Base-by-base conservation (phyloP, 1,140 invertebrate genomes). In the Gryllus bimaculatus region DNA sequence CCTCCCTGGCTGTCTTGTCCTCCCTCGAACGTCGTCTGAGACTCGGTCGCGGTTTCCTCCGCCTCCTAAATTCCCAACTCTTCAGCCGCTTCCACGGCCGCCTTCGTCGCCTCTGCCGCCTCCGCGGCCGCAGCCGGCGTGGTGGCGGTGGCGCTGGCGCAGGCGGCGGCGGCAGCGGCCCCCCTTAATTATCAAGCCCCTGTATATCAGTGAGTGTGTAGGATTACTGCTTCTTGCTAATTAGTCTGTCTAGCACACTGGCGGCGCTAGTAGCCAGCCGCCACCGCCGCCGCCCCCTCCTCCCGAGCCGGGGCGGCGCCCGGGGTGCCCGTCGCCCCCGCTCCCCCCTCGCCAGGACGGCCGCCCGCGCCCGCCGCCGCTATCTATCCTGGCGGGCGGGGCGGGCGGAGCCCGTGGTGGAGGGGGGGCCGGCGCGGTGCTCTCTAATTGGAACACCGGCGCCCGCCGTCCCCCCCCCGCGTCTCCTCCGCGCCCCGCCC, bases 151-250 rank as follows among this genome's bases (percentile, higher is more conserved):
- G 15, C 18, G 48, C 47, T n/a, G 47, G 48, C 76, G 76, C 20
- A 49, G 26, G 47, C 26, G 26, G 75, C 21, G 15, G n/a, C 5
- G 15, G 76, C n/a, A n/a, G 47, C 18, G 8, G 20, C 47, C 5
- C 75, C 48, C 76, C 76, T 77, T 77, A 77, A 77, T 77, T 77
- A 77, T 20, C 39, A 49, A 20, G 47, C 76, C 48, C 76, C 76
- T 77, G 48, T 77, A 77, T 77, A 77, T 54, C 76, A 49, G 48
- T 12, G 76, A n/a, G 76, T n/a, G 18, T 1, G 20, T 39, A 77
- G 76, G 76, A 77, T 77, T 77, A 77, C 76, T 77, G 76, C 48
- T 77, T 48, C 76, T 54, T 77, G 76, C 76, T 77, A 77, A 77
- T 77, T 77, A 77, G 47, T 48, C 76, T 77, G 76, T 77, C 76